Base-by-base conservation (phyloP, 2,797 vertebrate species). In the Pangasius krempfi region DNA sequence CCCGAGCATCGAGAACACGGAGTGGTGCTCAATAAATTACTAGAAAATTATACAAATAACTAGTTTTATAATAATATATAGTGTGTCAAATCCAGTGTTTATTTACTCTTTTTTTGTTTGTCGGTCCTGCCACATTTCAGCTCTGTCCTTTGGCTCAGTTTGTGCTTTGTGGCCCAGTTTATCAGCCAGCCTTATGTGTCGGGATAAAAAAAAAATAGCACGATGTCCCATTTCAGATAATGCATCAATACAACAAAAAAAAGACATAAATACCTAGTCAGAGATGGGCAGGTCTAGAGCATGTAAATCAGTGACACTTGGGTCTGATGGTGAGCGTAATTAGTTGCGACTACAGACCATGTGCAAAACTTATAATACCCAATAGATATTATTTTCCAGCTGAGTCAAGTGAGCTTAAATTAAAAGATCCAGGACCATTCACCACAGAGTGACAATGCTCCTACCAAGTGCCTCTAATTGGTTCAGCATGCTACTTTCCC, bases 381-480 rank as follows among this genome's bases (percentile, higher is more conserved):
- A 33, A 85, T 85, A 25, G 20, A 14, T 70, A 70, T 72, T 54
- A 56, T 85, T 85, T 72, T 86, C 52, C 70, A 86, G 70, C 33
- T 44, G 76, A 54, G 58, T 85, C 30, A 27, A 85, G 14, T 56
- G 50, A 68, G 82, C 52, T 78, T 76, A 70, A 66, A 62, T 70
- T 4, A 62, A 78, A 66, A 40, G 68, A 84, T 84, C 68, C 80
- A 52, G 60, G n/a, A 68, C 72, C 25, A 44, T 25, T 66, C 50
- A 25, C 52, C 33, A 52, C 47, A 54, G 30, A 47, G 58, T 58
- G 73, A 68, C 75, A n/a, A 58, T 33, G 2, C 25, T 37, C 18
- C 52, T 56, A 62, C 54, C 60, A 22, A 68, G 40, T 27, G 3
- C 6, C 58, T 86, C 5, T 89, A 84, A 79, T 87, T 84, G 81